Conservation (phyloP, 2,888 invertebrate species). For the Eucera pruinosa region DNA sequence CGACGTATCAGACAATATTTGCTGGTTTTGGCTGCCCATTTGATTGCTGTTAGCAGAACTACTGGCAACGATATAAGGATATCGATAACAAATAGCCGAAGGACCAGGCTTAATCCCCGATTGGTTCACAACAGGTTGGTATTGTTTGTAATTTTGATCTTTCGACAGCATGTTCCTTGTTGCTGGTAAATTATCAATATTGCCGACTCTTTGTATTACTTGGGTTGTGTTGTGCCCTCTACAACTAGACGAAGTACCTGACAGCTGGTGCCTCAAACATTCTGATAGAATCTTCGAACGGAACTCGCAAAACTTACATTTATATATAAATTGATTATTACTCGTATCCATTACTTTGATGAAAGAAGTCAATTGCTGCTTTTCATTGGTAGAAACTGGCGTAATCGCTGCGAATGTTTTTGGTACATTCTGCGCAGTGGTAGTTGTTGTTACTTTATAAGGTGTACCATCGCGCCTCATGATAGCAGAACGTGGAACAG, state of each 20-base stretch:
- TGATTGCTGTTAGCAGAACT: not conserved
- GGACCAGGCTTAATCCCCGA: not conserved
- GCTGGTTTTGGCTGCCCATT: not conserved
- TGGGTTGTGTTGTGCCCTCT: not conserved
- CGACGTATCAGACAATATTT: not conserved
- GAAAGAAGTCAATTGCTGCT: not conserved
- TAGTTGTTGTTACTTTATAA: not conserved
- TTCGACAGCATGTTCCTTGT: not conserved
- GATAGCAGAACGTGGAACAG: not conserved
- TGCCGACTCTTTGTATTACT: not conserved
- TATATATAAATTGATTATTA: not conserved
- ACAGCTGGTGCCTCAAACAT: not conserved
- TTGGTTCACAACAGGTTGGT: not conserved
- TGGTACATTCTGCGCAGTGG: not conserved
- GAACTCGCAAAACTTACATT: not conserved
- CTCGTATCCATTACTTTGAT: not conserved
- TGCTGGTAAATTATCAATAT: too few species aligned
- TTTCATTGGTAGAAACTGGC: not conserved
- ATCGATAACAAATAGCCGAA: not conserved
- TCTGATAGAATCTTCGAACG: not conserved
- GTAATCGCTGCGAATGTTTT: rapidly evolving
- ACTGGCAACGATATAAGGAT: not conserved
- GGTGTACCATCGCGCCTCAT: not conserved
- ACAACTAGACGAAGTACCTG: not conserved
- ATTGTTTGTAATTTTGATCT: not conserved